Base-by-base conservation (phyloP, 1,140 invertebrate species). In the Sitodiplosis mosellana region DNA sequence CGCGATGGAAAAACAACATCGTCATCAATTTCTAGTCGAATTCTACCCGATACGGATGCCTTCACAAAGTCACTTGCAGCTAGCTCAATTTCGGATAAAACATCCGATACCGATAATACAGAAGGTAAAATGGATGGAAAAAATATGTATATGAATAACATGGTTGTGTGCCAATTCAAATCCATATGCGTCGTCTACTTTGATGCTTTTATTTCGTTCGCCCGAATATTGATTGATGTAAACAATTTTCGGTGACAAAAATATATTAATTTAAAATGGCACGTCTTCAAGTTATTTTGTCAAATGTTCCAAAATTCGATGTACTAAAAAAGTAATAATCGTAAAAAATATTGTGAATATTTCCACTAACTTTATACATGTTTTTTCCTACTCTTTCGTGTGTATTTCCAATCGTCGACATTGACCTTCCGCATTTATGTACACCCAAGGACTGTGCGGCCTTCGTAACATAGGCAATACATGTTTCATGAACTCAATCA, bases 401-500 rank as follows among this genome's bases (percentile, higher is more conserved):
- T 27, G 4, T 10, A 10, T 27, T 27, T 27, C 27, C 27, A 27
- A n/a, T n/a, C 27, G 10, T 27, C 10, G 27, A 27, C 27, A 27
- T 27, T 27, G 27, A 27, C 27, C 27, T 27, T 27, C 4, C 27
- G 3, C 10, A 27, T 27, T 27, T 10, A 27, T 27, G 27, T 10
- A 27, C 10, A 10, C 27, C 45, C 54, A 68, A 70, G 88, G 87
- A 52, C 69, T 89, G 48, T 85, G 87, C 61, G 90, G 88, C 14
- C 72, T 94, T 22, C 73, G 82, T 57, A 94, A 94, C 68, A 87
- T 94, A 57, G 89, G 89, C 57, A 93, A 93, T 68, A 92, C 88
- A 66, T 96, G 91, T 67, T 96, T 94, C 67, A 94, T 96, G 88
- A 95, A 95, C 73, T 90, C 86, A 52, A 87, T 96, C 18, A 74